Base-by-base conservation (phyloP, 2,113 vertebrate species). In the Canis aureus region DNA sequence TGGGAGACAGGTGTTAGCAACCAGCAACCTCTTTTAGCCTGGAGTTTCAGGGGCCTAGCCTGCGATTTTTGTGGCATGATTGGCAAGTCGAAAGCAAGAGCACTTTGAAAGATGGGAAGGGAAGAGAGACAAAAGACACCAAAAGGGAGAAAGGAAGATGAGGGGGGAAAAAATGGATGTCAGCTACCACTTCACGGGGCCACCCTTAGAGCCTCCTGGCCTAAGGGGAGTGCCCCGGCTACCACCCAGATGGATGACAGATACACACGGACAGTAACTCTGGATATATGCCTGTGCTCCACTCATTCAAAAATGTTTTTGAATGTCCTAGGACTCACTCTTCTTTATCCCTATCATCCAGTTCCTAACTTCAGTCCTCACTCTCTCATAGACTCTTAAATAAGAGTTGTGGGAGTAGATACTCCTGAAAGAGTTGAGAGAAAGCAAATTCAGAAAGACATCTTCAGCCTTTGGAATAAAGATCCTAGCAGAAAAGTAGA, bases 1-100 rank as follows among this genome's bases (percentile, higher is more conserved):
- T 91, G n/a, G 71, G 92, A 95, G 92, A 97, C 96, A 97, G 97
- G 98, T 97, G 95, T 92, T 94, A 97, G 95, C 96, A 96, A 95
- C 93, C 71, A 94, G 95, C 80, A 88, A 90, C 38, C 62, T 94
- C 95, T 97, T 78, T 89, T 19, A 51, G 79, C 62, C 67, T 95
- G 1, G 0, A 73, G 81, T 96, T 92, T 66, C 76, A 94, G 69
- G 29, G 55, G 23, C 96, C 71, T 57, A 73, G 74, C 89, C 79
- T 76, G 49, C 1, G 11, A 94, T 88, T 74, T 87, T 49, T 57
- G 55, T 4, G 16, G 49, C 66, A 49, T 15, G 91, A 95, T 0
- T 66, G 83, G 88, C 96, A 95, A 94, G 38, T 35, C 0, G 5
- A 90, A 94, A 95, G 67, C 12, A 97, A 93, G 64, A 79, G 73